These are phyloP conservation scores for Pavo muticus DNA, from an alignment of 2,113 vertebrate genomes.

Conservation along the genomic window DNA sequence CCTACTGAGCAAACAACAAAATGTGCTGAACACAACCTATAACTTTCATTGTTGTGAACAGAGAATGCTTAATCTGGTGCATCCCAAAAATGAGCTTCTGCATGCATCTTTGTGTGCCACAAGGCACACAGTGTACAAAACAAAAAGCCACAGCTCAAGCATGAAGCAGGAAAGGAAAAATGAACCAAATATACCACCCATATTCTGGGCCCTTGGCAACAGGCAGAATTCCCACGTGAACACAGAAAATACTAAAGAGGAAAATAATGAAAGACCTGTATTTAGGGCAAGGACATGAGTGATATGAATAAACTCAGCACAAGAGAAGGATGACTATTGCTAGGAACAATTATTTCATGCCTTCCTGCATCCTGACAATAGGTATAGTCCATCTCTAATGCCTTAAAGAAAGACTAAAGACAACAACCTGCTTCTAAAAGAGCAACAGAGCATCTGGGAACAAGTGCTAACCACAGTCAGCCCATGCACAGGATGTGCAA, in stretches of 20 bases:
- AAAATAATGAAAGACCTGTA: background rate
- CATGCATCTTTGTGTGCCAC: background rate
- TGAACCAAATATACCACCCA: background rate
- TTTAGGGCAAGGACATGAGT: background rate
- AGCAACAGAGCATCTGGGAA: conserved; percentile 15
- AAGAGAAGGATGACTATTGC: background rate
- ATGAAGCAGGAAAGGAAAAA: background rate
- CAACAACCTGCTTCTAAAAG: background rate
- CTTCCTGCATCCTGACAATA: background rate
- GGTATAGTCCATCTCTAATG: background rate
- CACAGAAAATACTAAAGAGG: background rate
- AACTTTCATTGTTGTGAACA: background rate
- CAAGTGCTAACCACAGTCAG: background rate
- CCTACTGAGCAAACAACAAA: background rate
- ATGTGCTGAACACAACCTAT: background rate
- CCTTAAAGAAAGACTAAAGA: background rate
- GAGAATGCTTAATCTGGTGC: background rate
- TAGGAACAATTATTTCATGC: background rate
- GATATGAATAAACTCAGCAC: background rate
- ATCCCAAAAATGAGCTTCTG: background rate
- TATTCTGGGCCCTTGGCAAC: background rate
- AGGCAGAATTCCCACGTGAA: background rate
- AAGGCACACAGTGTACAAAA: rapidly evolving
- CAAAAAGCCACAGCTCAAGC: background rate
- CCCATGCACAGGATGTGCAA: background rate